Evolutionary conservation across 2,888 invertebrate genomes (phyloP).

Genomic region (Hypomecis punctinalis): DNA sequence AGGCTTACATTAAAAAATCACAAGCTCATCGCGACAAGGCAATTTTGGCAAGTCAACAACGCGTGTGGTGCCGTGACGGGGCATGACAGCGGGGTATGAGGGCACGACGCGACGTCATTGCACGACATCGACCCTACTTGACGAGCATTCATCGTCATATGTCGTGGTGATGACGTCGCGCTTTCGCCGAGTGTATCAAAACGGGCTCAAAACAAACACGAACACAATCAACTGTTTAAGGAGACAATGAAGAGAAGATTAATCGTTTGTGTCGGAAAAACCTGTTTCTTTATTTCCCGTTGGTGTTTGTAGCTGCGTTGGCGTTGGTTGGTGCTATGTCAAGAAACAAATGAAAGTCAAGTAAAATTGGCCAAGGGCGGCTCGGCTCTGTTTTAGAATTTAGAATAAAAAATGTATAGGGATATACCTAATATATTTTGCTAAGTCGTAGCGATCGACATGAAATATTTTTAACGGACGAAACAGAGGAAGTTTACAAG

Average conservation of each 20-base stretch:
- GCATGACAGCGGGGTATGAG: constrained; percentile 63
- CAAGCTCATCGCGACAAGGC: constrained; percentile 65
- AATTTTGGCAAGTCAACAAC: constrained; percentile 71
- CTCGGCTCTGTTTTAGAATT: too few relatives aligned
- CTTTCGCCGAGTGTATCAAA: constrained; percentile 38
- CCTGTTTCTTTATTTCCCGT: constrained; percentile 4
- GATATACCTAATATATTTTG: too few relatives aligned
- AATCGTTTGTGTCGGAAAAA: constrained; percentile 16
- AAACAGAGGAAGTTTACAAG: too few relatives aligned
- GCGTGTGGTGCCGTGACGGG: constrained; percentile 62
- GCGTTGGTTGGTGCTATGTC: background rate
- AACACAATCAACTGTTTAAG: constrained; percentile 10
- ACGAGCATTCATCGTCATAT: constrained; percentile 65
- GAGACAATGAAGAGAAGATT: constrained; percentile 16
- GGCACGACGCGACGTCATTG: constrained; percentile 53
- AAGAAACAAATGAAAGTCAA: too few relatives aligned
- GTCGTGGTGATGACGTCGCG: constrained; percentile 46
- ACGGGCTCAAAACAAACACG: constrained; percentile 21
- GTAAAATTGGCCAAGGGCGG: too few relatives aligned
- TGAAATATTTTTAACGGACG: too few relatives aligned
- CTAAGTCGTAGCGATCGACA: too few relatives aligned
- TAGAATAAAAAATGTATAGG: too few relatives aligned
- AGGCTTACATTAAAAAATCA: constrained; percentile 57
- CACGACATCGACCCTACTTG: constrained; percentile 47
- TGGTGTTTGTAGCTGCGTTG: background rate